A percentile compares a stretch with the other conserved stretches of the same genome.
Conservation (phyloP, 2,113 vertebrate species). For the Phylloscopus whistleri region DNA sequence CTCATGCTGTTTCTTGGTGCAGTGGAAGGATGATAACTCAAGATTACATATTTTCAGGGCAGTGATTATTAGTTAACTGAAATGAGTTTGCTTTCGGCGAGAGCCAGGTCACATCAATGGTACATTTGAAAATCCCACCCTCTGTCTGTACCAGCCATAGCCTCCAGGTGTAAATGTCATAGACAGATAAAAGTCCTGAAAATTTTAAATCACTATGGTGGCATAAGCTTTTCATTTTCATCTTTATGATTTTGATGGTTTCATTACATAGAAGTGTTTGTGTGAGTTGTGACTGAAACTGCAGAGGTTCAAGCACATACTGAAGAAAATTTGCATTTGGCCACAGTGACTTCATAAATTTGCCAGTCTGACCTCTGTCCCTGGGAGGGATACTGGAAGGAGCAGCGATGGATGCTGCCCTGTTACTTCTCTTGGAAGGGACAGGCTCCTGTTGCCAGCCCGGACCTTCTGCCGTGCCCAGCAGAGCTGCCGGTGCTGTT, state of each 20-base stretch:
- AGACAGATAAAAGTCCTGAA: not conserved
- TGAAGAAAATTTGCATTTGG: not conserved
- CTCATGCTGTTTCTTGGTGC: not conserved
- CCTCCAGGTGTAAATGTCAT: not conserved
- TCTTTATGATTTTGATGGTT: not conserved
- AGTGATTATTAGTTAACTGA: not conserved
- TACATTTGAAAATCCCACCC: not conserved
- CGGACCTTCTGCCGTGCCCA: not conserved
- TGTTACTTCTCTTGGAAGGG: not conserved
- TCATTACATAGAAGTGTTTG: not conserved
- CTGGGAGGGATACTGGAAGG: not conserved
- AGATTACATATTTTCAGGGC: not conserved
- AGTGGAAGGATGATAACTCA: not conserved
- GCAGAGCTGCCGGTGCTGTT: not conserved
- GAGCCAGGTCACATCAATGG: not conserved
- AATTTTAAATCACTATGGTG: not conserved
- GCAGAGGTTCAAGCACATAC: rapidly evolving
- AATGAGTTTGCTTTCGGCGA: not conserved
- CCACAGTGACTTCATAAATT: not conserved
- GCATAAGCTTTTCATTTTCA: not conserved
- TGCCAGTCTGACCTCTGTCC: not conserved
- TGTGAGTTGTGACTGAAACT: not conserved
- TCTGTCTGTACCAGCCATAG: not conserved
- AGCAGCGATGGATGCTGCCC: not conserved
- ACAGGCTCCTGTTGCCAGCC: not conserved